Percentiles rank a stretch among this genome's conserved stretches.
These are phyloP conservation scores for Microtus oregoni DNA, from an alignment of 2,113 vertebrate genomes.

Conservation along the genomic window DNA sequence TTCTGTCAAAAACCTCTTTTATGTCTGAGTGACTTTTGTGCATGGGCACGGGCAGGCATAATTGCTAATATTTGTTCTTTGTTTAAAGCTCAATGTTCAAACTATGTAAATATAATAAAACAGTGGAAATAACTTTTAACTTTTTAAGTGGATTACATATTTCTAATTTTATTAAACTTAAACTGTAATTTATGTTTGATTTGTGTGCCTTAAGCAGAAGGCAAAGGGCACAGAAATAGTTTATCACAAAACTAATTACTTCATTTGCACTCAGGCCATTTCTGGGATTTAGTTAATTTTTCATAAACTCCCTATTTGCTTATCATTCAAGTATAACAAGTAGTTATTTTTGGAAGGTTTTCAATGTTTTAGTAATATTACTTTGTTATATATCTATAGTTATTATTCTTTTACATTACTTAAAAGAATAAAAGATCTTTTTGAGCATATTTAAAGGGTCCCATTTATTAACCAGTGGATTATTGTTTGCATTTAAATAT, in stretches of 20 bases:
- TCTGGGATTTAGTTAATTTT: constrained; percentile 37
- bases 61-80: constrained; percentile 51
- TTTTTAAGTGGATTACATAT: not conserved
- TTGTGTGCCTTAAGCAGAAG: not conserved
- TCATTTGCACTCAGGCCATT: not conserved
- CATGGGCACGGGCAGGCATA: not conserved
- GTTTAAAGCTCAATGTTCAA: constrained; percentile 36
- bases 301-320: constrained; percentile 4
- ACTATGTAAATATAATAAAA: constrained; percentile 20
- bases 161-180: constrained; percentile 54
- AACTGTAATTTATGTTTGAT: constrained; percentile 3
- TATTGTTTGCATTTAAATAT: not conserved
- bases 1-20: constrained; percentile 5
- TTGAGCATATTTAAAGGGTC: not conserved
- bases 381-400: not conserved
- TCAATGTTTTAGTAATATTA: constrained; percentile 28
- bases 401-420: not conserved
- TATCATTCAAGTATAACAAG: constrained; percentile 3
- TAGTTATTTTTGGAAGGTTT: constrained; percentile 16
- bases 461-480: not conserved
- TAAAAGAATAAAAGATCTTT: not conserved
- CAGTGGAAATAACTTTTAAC: constrained; percentile 31
- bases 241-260: constrained; percentile 41
- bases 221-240: not conserved
- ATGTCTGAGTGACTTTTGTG: constrained; percentile 27